Evolutionary conservation across 1,140 invertebrate genomes (phyloP).

Genomic region (Heliconius hermathena): DNA sequence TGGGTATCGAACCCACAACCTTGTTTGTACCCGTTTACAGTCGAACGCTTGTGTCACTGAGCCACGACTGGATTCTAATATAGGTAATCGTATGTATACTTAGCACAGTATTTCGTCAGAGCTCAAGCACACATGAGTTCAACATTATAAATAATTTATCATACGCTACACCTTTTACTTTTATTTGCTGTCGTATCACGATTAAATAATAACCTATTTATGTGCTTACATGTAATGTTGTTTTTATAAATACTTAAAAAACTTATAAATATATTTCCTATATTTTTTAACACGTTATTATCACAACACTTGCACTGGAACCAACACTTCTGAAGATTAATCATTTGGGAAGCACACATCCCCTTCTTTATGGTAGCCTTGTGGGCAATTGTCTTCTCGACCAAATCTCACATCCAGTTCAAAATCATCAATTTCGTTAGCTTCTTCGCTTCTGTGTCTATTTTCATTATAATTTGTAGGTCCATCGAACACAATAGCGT

Average conservation of each 20-base stretch:
- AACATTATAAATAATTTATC: slow-evolving; percentile 8
- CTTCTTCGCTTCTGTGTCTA: slow-evolving; percentile 1
- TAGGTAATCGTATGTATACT: not conserved
- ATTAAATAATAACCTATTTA: slow-evolving; percentile 11
- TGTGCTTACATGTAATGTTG: not conserved
- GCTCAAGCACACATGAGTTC: not conserved
- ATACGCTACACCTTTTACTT: not conserved
- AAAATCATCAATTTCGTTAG: slow-evolving; percentile 43
- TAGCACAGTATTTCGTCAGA: not conserved
- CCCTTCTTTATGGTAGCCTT: slow-evolving; percentile 35
- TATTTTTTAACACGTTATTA: not conserved
- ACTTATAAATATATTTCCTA: not conserved
- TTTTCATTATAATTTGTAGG: slow-evolving; percentile 51
- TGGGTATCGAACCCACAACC: too few relatives aligned
- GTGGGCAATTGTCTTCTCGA: slow-evolving; percentile 28
- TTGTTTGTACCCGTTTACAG: too few relatives aligned
- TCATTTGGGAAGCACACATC: slow-evolving; percentile 49
- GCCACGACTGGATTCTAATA: too few relatives aligned
- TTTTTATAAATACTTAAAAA: not conserved
- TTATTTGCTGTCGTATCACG: slow-evolving; percentile 16
- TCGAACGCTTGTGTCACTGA: too few relatives aligned
- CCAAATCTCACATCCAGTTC: slow-evolving; percentile 48
- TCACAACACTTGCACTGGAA: not conserved
- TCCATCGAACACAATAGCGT: slow-evolving; percentile 56
- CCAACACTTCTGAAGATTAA: slow-evolving; percentile 26